Conservation (phyloP, 2,888 invertebrate genomes). For the Chesias legatella region DNA sequence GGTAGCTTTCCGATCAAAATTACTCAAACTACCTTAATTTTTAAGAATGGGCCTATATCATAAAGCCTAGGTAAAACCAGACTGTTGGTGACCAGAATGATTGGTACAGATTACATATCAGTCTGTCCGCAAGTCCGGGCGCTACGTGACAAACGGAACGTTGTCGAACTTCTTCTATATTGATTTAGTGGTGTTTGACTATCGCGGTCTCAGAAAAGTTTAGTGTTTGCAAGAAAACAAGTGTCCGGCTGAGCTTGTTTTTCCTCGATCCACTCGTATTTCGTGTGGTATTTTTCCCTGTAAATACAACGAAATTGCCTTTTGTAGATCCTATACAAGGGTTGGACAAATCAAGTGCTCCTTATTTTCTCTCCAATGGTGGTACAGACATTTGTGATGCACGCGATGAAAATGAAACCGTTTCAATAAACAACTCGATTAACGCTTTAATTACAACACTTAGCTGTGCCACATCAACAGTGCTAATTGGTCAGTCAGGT, state of each 20-base stretch:
- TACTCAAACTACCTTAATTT: no score
- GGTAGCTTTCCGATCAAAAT: no score
- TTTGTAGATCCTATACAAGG: not conserved
- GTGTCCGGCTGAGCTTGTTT: slow-evolving; percentile 13
- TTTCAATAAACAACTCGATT: slow-evolving; percentile 27
- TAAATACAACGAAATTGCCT: not conserved
- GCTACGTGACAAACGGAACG: slow-evolving; percentile 51
- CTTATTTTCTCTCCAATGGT: not conserved
- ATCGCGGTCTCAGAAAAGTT: slow-evolving; percentile 26
- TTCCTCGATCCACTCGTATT: slow-evolving; percentile 2
- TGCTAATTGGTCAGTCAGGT: slow-evolving; percentile 35
- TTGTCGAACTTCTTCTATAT: slow-evolving; percentile 35
- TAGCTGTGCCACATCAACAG: slow-evolving; percentile 11
- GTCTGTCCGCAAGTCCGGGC: slow-evolving; percentile 8
- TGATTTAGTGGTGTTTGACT: slow-evolving; percentile 33
- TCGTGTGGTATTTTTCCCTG: slow-evolving; percentile 2
- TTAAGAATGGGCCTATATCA: no score
- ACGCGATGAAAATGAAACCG: slow-evolving; percentile 17
- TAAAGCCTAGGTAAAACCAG: no score
- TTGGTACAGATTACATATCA: not conserved
- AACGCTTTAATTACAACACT: slow-evolving; percentile 29
- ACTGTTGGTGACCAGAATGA: no score
- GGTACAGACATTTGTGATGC: not conserved
- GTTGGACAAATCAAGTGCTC: not conserved
- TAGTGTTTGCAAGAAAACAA: slow-evolving; percentile 26